Evolutionary conservation across 2,888 invertebrate genomes (phyloP).

Genomic region (Cantharis lateralis): DNA sequence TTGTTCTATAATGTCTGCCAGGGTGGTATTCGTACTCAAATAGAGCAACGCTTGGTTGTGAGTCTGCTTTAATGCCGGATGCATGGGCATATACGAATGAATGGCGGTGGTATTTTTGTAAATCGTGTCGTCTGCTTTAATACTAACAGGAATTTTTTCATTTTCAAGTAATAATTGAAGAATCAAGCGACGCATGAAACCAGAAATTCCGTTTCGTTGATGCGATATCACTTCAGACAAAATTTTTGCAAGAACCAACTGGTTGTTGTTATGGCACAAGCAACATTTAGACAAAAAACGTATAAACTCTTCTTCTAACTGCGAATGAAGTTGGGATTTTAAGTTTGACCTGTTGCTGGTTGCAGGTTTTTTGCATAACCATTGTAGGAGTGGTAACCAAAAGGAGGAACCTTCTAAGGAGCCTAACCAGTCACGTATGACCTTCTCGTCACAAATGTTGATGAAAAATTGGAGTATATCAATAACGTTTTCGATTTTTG

Average conservation of each 20-base stretch:
- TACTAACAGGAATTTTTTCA: slow-evolving; percentile 79
- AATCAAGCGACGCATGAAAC: slow-evolving; percentile 85
- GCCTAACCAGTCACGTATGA: slow-evolving; percentile 88
- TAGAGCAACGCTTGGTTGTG: slow-evolving; percentile 73
- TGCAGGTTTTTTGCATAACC: slow-evolving; percentile 64
- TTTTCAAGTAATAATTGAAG: slow-evolving; percentile 85
- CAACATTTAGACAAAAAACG: slow-evolving; percentile 83
- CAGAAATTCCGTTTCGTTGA: slow-evolving; percentile 73
- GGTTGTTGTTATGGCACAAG: slow-evolving; percentile 83
- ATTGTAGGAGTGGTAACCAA: slow-evolving; percentile 80
- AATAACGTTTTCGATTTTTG: slow-evolving; percentile 64
- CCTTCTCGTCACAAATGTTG: slow-evolving; percentile 77
- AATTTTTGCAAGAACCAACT: slow-evolving; percentile 79
- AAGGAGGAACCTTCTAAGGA: slow-evolving; percentile 78
- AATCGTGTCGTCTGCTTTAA: slow-evolving; percentile 58
- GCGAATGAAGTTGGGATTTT: slow-evolving; percentile 56
- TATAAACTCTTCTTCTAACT: slow-evolving; percentile 76
- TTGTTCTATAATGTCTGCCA: slow-evolving; percentile 74
- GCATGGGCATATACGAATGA: slow-evolving; percentile 55
- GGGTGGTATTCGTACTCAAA: slow-evolving; percentile 76
- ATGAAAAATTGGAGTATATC: slow-evolving; percentile 80
- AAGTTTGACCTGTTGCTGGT: slow-evolving; percentile 44
- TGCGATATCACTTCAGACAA: slow-evolving; percentile 76
- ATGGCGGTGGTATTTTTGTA: slow-evolving; percentile 50
- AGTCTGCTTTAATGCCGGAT: slow-evolving; percentile 75